Percentiles rank a stretch among this genome's conserved stretches.
These are phyloP conservation scores for Cepaea nemoralis DNA, from an alignment of 1,140 invertebrate species.

Conservation along the genomic window DNA sequence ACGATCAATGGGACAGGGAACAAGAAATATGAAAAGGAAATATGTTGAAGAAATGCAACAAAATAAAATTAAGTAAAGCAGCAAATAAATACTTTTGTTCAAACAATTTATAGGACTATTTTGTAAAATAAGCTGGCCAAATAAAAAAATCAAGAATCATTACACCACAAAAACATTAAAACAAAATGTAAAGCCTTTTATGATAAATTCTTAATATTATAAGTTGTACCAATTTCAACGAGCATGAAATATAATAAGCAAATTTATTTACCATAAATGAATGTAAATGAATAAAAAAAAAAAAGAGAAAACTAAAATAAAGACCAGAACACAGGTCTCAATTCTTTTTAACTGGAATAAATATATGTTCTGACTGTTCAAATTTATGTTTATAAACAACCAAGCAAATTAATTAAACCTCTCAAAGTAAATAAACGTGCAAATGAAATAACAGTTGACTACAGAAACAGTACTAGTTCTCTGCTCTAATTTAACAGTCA, in stretches of 20 bases:
- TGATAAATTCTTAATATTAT: not conserved
- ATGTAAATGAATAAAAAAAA: conserved; percentile 1
- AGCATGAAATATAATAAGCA: not conserved
- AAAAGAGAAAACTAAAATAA: too few species aligned
- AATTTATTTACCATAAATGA: not conserved
- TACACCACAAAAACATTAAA: not conserved
- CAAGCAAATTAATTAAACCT: too few species aligned
- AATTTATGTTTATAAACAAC: too few species aligned
- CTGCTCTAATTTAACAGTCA: too few species aligned
- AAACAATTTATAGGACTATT: too few species aligned
- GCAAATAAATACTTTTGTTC: not conserved
- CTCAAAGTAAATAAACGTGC: too few species aligned
- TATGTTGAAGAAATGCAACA: conserved; percentile 10
- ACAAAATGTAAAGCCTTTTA: too few species aligned
- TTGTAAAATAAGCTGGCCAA: not conserved
- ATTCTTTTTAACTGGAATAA: too few species aligned
- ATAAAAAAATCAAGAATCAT: not conserved
- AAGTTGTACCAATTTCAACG: not conserved
- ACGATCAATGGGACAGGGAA: conserved; percentile 16
- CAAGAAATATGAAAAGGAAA: conserved; percentile 16
- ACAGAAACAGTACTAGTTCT: too few species aligned
- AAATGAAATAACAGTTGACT: too few species aligned
- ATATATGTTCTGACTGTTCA: too few species aligned
- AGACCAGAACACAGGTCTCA: not conserved
- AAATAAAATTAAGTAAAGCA: conserved; percentile 9